Base-by-base conservation (phyloP, 2,797 vertebrate genomes). In the Sparus aurata region DNA sequence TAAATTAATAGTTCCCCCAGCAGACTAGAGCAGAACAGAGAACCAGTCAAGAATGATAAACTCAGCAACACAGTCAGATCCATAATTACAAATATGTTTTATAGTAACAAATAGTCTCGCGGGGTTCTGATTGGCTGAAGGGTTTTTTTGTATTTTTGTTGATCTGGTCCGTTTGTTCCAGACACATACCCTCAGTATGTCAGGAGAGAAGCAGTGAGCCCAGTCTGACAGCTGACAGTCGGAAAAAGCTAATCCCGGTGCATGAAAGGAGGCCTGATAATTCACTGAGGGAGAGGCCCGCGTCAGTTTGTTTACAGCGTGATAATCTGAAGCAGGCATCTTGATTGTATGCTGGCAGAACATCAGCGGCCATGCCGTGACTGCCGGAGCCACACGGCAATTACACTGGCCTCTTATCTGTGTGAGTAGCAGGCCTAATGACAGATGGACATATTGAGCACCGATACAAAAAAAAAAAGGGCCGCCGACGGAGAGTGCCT, bases 291-390 rank as follows among this genome's bases (percentile, higher is more conserved):
- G 79, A 84, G 76, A 84, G 60, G 66, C 69, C 67, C n/a, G 60
- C 62, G 79, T 80, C 84, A 74, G 87, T 92, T 90, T 95, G 93
- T 94, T 95, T 92, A 92, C 87, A 81, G 87, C 86, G 1, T 61
- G 72, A 77, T 92, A 92, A 94, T 95, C 93, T 91, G 82, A 57
- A 79, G 77, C 73, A 87, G 87, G 87, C 87, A 95, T 94, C 93
- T 94, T 93, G 91, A 93, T 94, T 92, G 89, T 92, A 83, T 83
- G 87, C 84, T 94, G 93, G 93, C 82, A 87, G 85, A 75, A 85
- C 73, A 89, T 90, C 93, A 91, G 88, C 90, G 15, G 69, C 85
- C 9, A 53, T 87, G 72, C 75, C 75, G 78, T 91, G 90, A 91
- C 85, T 85, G 73, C 47, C 10, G 54, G 68, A n/a, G 76, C 79